These are phyloP conservation scores for Enteromius fasciolatus DNA, from an alignment of 2,797 vertebrate species.

Conservation along the genomic window DNA sequence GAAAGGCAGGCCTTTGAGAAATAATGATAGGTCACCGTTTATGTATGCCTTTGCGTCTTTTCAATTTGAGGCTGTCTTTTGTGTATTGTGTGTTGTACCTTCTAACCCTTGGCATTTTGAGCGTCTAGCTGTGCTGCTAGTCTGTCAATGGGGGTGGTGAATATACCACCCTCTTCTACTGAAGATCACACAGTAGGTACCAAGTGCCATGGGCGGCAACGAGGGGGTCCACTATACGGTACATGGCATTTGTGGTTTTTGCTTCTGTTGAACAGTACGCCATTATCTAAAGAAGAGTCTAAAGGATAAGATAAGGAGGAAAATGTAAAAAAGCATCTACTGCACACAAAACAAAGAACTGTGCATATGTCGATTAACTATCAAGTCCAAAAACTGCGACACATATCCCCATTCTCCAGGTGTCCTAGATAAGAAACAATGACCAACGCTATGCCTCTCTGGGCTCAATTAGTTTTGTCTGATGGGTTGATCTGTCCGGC, in stretches of 20 bases:
- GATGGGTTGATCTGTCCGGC: slow-evolving; percentile 57
- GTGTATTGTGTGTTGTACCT: slow-evolving; percentile 20
- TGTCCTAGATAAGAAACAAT: slow-evolving; percentile 36
- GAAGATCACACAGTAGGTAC: slow-evolving; percentile 50
- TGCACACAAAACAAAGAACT: background rate
- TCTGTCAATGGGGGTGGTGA: slow-evolving; percentile 33
- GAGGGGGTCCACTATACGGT: slow-evolving; percentile 30
- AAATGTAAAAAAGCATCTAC: background rate
- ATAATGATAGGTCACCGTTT: slow-evolving; percentile 49
- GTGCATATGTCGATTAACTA: background rate
- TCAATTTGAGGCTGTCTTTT: slow-evolving; percentile 29
- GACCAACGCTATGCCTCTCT: slow-evolving; percentile 53
- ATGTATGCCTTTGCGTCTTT: slow-evolving; percentile 24
- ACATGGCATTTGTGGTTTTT: slow-evolving; percentile 35
- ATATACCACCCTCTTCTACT: slow-evolving; percentile 17
- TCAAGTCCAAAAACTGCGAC: background rate
- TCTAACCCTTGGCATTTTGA: slow-evolving; percentile 38
- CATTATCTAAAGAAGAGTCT: background rate
- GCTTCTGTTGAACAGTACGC: slow-evolving; percentile 11
- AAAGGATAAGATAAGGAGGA: background rate
- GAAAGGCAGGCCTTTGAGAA: slow-evolving; percentile 38
- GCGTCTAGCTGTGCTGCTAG: slow-evolving; percentile 20
- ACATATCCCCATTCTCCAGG: background rate
- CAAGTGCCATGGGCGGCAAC: slow-evolving; percentile 36
- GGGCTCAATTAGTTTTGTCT: slow-evolving; percentile 62